These are phyloP conservation scores for Oostethus manadensis DNA, from an alignment of 2,113 vertebrate species.

Conservation along the genomic window DNA sequence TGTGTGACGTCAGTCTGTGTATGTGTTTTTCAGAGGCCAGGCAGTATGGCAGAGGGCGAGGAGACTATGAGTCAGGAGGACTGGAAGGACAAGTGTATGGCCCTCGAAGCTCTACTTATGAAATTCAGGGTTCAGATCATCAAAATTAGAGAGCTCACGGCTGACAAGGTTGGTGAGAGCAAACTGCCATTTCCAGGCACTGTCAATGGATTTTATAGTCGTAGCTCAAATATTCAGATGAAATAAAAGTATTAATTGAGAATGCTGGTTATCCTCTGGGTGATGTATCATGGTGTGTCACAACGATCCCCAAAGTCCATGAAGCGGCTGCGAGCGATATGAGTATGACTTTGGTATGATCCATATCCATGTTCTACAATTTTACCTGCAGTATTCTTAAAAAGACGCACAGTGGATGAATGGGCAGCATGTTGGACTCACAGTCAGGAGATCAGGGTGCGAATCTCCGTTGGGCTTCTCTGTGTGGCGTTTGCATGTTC, in stretches of 20 bases:
- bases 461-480: too few relatives aligned
- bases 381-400: not conserved
- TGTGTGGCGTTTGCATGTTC: too few relatives aligned
- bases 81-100: conserved; percentile 92
- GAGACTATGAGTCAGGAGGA: conserved; percentile 78
- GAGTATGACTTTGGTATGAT: too few relatives aligned
- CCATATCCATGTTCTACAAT: not conserved
- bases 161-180: conserved; percentile 84
- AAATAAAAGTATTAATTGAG: not conserved
- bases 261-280: not conserved
- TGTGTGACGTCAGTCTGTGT: conserved; percentile 3
- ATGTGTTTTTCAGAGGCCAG: conserved; percentile 25
- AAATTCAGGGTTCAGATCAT: conserved; percentile 94
- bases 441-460: too few relatives aligned
- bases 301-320: not conserved
- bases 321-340: not conserved
- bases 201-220: not conserved
- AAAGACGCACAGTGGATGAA: too few relatives aligned
- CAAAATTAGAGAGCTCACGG: conserved; percentile 90
- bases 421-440: too few relatives aligned
- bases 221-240: too few relatives aligned
- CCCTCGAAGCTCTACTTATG: conserved; percentile 89
- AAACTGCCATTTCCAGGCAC: not conserved
- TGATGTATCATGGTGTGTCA: not conserved
- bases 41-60: conserved; percentile 80